Base-by-base conservation (phyloP, 1,140 invertebrate genomes). In the Harpegnathos saltator region DNA sequence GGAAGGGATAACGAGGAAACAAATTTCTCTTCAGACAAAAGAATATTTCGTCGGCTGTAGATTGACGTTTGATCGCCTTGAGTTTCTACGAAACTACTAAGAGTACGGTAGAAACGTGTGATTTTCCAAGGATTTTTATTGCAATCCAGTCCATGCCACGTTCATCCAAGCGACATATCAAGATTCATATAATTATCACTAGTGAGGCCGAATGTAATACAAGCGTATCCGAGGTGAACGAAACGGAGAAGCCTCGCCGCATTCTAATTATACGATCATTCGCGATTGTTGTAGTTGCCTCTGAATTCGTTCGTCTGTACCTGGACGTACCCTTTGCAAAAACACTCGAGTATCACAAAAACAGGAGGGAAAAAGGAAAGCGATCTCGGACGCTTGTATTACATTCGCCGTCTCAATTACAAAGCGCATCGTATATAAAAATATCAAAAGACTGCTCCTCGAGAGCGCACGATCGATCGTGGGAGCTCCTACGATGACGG, bases 381-480 rank as follows among this genome's bases (percentile, higher is more conserved):
- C 38, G n/a, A 48, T 82, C n/a, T 69, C 17, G 17, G 26, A 26
- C 62, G 54, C 56, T 50, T 48, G 22, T 65, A 78, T 80, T 62
- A 74, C 22, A 63, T 63, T 52, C 58, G 24, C 7, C 22, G 62
- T 24, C 11, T 58, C 38, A 29, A 63, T 62, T 84, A 82, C 7
- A 73, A 81, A 74, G 44, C 68, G 63, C 24, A 38, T 72, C 19
- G 38, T 44, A 74, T 85, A 85, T 74, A 91, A 88, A 87, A 90
- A 50, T 88, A 90, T 68, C 80, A 89, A 87, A 81, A 75, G 12
- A n/a, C 12, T 68, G 17, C 22, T 68, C 65, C 38, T 61, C 56
- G 33, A 24, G 50, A 74, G 44, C 71, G 15, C n/a, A 54, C 62
- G 29, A 15, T 52, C 52, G n/a, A 26, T 69, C 26, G 54, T 65